These are phyloP conservation scores for Anoncus sp. DNA, from an alignment of 2,888 invertebrate genomes.

Conservation along the genomic window DNA sequence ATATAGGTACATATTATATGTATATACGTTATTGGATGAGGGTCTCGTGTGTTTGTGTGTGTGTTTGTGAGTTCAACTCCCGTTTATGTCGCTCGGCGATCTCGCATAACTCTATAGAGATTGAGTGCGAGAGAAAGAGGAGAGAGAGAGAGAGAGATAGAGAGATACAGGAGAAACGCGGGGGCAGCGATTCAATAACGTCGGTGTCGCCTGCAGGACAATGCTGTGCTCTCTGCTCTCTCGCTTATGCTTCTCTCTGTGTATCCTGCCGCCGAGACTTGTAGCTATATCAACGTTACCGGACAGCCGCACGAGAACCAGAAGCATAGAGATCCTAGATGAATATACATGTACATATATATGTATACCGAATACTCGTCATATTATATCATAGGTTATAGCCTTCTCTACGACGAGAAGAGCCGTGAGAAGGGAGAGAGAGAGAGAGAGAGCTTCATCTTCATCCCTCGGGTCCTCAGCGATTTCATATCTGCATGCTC, in stretches of 20 bases:
- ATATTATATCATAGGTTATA: conserved; percentile 59
- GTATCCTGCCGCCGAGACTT: conserved; percentile 53
- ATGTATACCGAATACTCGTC: conserved; percentile 36
- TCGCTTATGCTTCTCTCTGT: conserved; percentile 48
- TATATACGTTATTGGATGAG: conserved; percentile 4
- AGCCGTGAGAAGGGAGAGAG: not conserved
- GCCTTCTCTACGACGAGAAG: conserved; percentile 25
- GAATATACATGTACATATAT: conserved; percentile 43
- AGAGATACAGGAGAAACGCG: conserved; percentile 27
- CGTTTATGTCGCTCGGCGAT: conserved; percentile 55
- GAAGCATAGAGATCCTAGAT: conserved; percentile 55
- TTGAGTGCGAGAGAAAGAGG: not conserved
- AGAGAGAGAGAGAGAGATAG: conserved; percentile 9
- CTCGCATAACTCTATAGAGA: conserved; percentile 67
- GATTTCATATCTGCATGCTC: conserved; percentile 52
- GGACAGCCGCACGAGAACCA: conserved; percentile 49
- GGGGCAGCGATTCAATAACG: conserved; percentile 68
- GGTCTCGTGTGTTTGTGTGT: conserved; percentile 12
- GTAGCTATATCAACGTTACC: conserved; percentile 48
- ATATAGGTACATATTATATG: conserved; percentile 15
- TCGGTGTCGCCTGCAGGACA: conserved; percentile 67
- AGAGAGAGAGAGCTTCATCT: conserved; percentile 9
- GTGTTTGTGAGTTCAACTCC: conserved; percentile 23
- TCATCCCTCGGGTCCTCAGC: conserved; percentile 35
- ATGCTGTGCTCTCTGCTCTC: conserved; percentile 59